Base-by-base conservation (phyloP, 1,140 invertebrate species). In the Tetragonula clypearis region DNA sequence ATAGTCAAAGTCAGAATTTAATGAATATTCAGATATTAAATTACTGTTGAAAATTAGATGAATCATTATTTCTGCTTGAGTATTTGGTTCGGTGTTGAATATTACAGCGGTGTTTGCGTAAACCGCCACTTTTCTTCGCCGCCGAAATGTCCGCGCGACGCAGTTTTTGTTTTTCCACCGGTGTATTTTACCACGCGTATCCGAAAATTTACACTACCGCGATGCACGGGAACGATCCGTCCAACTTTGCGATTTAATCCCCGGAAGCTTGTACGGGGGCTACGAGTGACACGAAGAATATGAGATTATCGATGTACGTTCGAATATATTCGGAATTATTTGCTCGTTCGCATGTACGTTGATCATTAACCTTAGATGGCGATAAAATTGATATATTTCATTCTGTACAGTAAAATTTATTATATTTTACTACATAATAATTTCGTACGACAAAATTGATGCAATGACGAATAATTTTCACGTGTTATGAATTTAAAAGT, bases 161-260 rank as follows among this genome's bases (percentile, higher is more conserved):
- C 8, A 41, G 58, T 49, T 60, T 58, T 74, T 82, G 56, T 74
- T 73, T 55, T 75, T 65, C 35, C 71, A 23, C 41, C n/a, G 19
- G 17, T 75, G 30, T 15, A 26, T 78, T 83, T 58, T 35, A 30
- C 55, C 82, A 55, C 74, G 75, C n/a, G 74, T 58, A 53, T 56
- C 30, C 74, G 62, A 78, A 78, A 83, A 78, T 83, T 83, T 78
- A 83, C 74, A 78, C 60, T 78, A 69, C 74, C 30, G 49, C 62
- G 60, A 23, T 17, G 74, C 19, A 41, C 71, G 14, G 41, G 17
- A 56, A 69, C 82, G 62, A 78, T 83, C 75, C 53, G 78, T 83
- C 82, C 82, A 69, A 83, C 82, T 83, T 78, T 83, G 74, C 82
- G 65, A 78, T 83, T 83, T 78, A 83, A 83, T 83, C 82, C 82